Evolutionary conservation across 1,140 invertebrate genomes (phyloP).

Genomic region (Penaeus chinensis): DNA sequence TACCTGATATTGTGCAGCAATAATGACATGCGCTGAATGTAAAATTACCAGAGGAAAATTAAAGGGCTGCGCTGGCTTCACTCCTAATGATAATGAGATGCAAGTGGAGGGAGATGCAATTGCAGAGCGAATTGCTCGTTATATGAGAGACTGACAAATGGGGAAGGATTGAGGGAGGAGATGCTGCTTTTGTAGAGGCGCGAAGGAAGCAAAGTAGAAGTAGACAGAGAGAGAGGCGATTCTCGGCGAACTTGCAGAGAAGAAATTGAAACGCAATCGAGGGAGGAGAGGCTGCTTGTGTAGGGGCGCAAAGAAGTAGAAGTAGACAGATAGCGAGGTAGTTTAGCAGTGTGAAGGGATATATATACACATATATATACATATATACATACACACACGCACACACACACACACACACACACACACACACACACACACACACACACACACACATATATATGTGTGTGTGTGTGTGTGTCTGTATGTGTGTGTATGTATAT

Average conservation of each 20-base stretch:
- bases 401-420: too few species aligned
- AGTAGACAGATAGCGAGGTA: not conserved
- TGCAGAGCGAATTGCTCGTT: conserved; percentile 34
- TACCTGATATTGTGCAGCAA: conserved; percentile 54
- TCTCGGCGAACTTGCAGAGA: not conserved
- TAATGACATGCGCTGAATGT: conserved; percentile 59
- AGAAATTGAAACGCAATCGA: not conserved
- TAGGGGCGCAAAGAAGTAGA: not conserved
- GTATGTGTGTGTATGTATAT: too few species aligned
- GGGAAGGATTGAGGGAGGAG: conserved; percentile 10
- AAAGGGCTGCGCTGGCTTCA: conserved; percentile 52
- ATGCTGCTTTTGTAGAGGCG: too few species aligned
- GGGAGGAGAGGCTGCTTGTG: not conserved
- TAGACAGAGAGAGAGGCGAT: not conserved
- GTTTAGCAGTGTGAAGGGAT: not conserved
- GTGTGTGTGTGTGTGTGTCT: too few species aligned
- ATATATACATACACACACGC: too few species aligned
- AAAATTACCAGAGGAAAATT: conserved; percentile 59
- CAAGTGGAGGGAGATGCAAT: conserved; percentile 42
- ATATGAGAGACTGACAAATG: conserved; percentile 50
- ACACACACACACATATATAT: too few species aligned
- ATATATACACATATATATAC: too few species aligned
- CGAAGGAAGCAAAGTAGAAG: not conserved
- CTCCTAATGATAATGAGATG: conserved; percentile 60
- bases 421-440: too few species aligned